These are phyloP conservation scores for Brachypteracias leptosomus DNA, from an alignment of 2,113 vertebrate species.

Conservation along the genomic window DNA sequence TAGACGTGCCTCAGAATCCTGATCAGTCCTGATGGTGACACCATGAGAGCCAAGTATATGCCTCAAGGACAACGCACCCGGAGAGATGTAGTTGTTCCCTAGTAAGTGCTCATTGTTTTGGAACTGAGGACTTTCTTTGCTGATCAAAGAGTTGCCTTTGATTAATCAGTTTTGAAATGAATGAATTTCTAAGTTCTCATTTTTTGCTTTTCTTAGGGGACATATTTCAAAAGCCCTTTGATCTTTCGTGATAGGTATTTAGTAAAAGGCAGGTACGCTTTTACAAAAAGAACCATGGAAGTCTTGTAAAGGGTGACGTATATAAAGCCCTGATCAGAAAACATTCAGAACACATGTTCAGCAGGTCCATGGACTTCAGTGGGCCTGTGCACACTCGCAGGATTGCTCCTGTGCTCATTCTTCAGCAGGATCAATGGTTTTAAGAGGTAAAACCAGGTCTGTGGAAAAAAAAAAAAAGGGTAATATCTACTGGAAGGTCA, in stretches of 20 bases:
- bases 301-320: neutral
- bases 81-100: neutral
- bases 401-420: neutral
- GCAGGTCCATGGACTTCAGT: neutral
- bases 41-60: neutral
- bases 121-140: neutral
- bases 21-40: neutral
- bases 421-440: neutral
- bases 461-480: neutral
- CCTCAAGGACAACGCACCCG: neutral
- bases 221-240: conserved; percentile 40
- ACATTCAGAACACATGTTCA: neutral
- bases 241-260: conserved; percentile 13
- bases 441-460: neutral
- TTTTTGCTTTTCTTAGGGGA: neutral
- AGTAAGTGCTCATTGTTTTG: neutral
- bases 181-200: neutral
- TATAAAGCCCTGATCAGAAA: neutral
- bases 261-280: neutral
- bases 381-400: neutral
- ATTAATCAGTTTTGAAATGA: conserved; percentile 11
- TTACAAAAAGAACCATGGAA: neutral
- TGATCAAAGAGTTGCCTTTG: conserved; percentile 31
- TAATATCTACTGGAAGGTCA: conserved; percentile 23
- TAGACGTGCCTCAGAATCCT: fast-evolving